Evolutionary conservation across 2,797 vertebrate species (phyloP), one percentile per base, ranked within the genome.

Genomic region (Sitta carolinensis): DNA sequence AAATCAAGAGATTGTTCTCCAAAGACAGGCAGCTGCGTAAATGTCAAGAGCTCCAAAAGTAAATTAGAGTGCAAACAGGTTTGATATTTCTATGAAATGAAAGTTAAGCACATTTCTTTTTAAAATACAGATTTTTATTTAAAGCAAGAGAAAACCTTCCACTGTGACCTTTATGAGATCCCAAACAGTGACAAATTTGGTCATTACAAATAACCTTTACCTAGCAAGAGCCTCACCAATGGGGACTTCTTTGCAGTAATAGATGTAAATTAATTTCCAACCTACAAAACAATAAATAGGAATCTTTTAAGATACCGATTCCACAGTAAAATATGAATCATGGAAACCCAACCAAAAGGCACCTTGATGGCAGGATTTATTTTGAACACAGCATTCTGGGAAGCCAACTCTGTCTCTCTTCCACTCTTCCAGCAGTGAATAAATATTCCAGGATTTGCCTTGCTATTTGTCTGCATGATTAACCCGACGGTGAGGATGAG

Each of bases 191-290:
- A 98, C 96, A 96, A 98, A 98, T 98, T 97, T 97, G 98, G 98
- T 98, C 98, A 98, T 98, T 98, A 98, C 97, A 98, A 98, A 97
- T 98, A 98, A 98, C 98, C 98, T 98, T 98, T 98, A 96, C 97
- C 97, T 89, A 92, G 94, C 92, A 95, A 96, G 96, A 87, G 89
- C 92, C 94, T 96, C 94, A 92, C 94, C 97, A 91, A 76, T 40
- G 29, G 94, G 97, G 96, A 96, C 93, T 97, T 97, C 94, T 90
- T 82, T 85, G 73, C 96, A 93, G 85, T 96, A 96, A 98, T 94
- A 67, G 76, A 96, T 95, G 92, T 94, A 96, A 97, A 98, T 98
- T 98, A 96, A 97, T 97, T 98, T 97, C 61, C 94, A 89, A 57
- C 93, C 89, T 83, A 81, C 52, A 96, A 97, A 97, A 98, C 96